Conservation (phyloP, 2,113 vertebrate genomes). For the Catharus minimus region DNA sequence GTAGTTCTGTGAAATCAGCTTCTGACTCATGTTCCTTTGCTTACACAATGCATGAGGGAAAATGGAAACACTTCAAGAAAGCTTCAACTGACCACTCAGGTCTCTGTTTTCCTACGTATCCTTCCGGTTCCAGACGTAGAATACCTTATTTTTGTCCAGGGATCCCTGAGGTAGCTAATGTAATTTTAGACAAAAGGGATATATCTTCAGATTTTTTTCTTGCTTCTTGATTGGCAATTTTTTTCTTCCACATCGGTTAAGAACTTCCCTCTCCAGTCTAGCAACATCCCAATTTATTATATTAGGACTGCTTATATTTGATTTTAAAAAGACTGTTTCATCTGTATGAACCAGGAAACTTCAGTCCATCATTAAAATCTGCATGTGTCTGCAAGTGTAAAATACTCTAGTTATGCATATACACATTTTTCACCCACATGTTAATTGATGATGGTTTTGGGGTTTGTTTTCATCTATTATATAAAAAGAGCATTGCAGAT, state of each 20-base stretch:
- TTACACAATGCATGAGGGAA: not conserved
- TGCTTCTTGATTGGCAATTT: not conserved
- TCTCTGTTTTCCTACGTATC: not conserved
- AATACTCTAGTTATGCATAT: not conserved
- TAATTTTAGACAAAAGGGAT: not conserved
- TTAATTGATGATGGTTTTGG: not conserved
- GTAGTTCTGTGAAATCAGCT: not conserved
- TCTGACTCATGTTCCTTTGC: not conserved
- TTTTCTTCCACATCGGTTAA: not conserved
- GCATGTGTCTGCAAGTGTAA: not conserved
- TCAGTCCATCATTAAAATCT: not conserved
- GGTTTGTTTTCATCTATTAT: not conserved
- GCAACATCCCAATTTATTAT: not conserved
- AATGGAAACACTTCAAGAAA: not conserved
- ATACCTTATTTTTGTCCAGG: not conserved
- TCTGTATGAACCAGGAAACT: not conserved
- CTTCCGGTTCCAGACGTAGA: not conserved
- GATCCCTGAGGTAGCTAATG: not conserved
- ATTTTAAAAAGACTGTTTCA: not conserved
- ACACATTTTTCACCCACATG: not conserved
- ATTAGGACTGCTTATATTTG: not conserved
- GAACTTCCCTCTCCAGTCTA: not conserved
- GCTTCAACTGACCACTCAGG: not conserved
- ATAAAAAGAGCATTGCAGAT: not conserved
- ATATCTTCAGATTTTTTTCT: not conserved